Conservation (phyloP, 2,888 invertebrate genomes). For the Charanyca ferruginea region DNA sequence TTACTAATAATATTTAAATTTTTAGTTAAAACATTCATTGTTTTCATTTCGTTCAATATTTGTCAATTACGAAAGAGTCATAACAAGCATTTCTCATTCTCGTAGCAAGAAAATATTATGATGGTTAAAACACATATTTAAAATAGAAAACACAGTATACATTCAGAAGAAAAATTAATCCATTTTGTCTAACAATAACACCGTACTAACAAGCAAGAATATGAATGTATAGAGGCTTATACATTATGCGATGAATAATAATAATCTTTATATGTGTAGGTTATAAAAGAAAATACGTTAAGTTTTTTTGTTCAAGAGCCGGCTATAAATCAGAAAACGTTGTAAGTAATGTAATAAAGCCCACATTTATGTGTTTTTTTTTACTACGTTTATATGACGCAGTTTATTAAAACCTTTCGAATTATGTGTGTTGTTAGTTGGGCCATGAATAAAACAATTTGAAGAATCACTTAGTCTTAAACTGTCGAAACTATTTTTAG, state of each 20-base stretch:
- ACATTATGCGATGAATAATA: conserved; percentile 55
- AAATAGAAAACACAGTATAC: conserved; percentile 6
- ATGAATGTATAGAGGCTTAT: conserved; percentile 47
- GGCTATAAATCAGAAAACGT: conserved; percentile 47
- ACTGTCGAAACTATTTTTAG: background rate
- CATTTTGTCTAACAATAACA: conserved; percentile 44
- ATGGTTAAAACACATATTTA: background rate
- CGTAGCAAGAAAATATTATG: background rate
- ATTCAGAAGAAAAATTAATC: conserved; percentile 26
- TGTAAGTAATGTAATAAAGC: conserved; percentile 52
- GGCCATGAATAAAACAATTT: conserved; percentile 14
- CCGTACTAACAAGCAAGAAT: conserved; percentile 41
- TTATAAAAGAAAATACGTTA: conserved; percentile 50
- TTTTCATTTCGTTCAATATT: background rate
- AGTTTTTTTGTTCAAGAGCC: conserved; percentile 41
- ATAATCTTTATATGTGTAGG: conserved; percentile 54
- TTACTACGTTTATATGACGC: conserved; percentile 11
- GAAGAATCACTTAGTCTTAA: conserved; percentile 7
- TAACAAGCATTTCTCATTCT: background rate
- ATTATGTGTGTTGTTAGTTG: conserved; percentile 30
- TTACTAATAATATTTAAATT: too few species aligned
- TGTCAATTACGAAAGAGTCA: background rate
- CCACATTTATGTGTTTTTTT: conserved; percentile 41
- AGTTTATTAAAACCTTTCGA: conserved; percentile 33
- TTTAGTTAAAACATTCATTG: background rate